Base-by-base conservation (phyloP, 2,797 vertebrate genomes). In the Philypnodon macrostomus region DNA sequence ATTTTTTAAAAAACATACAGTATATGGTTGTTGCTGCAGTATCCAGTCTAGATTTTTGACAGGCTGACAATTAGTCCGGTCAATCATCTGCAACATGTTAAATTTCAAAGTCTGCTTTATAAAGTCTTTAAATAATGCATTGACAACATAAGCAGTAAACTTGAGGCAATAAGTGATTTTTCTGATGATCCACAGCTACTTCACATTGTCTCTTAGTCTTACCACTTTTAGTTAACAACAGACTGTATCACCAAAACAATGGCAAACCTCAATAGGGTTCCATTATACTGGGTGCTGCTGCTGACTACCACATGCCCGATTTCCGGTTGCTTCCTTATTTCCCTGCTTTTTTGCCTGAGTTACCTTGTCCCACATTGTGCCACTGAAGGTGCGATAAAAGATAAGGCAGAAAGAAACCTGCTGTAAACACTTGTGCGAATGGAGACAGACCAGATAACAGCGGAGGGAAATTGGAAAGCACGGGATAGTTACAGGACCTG, bases 401-500 rank as follows among this genome's bases (percentile, higher is more conserved):
- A 84, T 81, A 85, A 75, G 63, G 55, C 36, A 11, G 38, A 33
- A 29, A 57, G n/a, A 46, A 70, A 56, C 33, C 52, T 70, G 78
- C 64, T 70, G 69, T 75, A 79, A 77, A 83, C 77, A 78, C 73
- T 79, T 76, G 65, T 81, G 68, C 34, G 59, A 73, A 70, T 58
- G 55, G 66, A 79, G 69, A 69, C 68, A 55, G 73, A 70, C 66
- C 75, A 68, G 82, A 86, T 80, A 85, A 82, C 56, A 60, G 57
- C 66, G 36, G 50, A 64, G 61, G 77, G 77, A 74, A 82, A 82
- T 85, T 80, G 81, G 77, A 67, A 75, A 75, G 67, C 5, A 2
- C 55, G 51, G 45, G 53, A 33, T 64, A 66, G 73, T 79, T 79
- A 66, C 62, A 70, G 70, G 65, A 59, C 52, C 65, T 35, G 21